Conservation (phyloP, 2,113 vertebrate species). For the Vulpes lagopus region DNA sequence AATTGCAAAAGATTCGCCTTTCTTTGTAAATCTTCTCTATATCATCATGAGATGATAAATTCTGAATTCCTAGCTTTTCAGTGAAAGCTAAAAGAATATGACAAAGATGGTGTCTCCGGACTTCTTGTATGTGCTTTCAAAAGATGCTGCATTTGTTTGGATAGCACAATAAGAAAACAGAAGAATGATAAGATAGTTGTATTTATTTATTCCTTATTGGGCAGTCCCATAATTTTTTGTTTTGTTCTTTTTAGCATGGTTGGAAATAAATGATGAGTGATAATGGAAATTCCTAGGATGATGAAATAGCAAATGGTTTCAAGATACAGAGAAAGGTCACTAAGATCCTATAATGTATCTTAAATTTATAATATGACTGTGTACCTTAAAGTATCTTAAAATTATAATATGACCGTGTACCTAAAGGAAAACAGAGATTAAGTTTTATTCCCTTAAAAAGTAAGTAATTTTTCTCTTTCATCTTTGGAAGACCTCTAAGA, state of each 20-base stretch:
- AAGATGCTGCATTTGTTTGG: not conserved
- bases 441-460: conserved; percentile 33
- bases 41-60: not conserved
- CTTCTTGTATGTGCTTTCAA: not conserved
- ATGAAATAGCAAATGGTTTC: not conserved
- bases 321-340: not conserved
- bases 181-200: not conserved
- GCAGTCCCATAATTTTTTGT: not conserved
- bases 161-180: not conserved
- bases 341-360: not conserved
- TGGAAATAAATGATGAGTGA: conserved; percentile 53
- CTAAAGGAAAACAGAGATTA: conserved; percentile 1
- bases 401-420: not conserved
- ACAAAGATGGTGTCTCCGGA: not conserved
- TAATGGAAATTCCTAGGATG: conserved; percentile 1
- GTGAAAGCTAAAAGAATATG: conserved; percentile 22
- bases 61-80: conserved; percentile 10
- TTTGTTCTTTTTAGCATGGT: not conserved
- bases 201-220: not conserved
- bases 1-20: not conserved
- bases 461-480: not conserved
- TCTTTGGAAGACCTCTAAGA: conserved; percentile 32
- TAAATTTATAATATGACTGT: not conserved
- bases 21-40: not conserved
- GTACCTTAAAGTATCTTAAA: not conserved